These are phyloP conservation scores for Cephalopterus ornatus DNA, from an alignment of 2,113 vertebrate genomes.

Conservation along the genomic window DNA sequence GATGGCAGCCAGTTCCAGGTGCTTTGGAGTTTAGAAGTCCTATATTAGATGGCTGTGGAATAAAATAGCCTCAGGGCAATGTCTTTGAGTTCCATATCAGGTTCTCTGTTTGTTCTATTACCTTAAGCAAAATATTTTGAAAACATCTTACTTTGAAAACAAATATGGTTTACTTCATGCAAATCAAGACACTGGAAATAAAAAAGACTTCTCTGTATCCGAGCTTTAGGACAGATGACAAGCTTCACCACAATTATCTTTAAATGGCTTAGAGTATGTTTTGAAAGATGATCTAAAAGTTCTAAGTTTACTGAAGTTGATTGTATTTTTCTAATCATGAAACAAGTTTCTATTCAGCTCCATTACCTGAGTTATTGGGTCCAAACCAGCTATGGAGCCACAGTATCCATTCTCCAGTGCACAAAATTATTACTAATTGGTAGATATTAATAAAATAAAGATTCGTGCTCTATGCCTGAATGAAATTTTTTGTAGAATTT, in stretches of 20 bases:
- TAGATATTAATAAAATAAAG: background rate
- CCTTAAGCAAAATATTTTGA: slow-evolving; percentile 45
- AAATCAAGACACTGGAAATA: background rate
- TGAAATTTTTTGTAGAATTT: background rate
- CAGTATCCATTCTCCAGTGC: background rate
- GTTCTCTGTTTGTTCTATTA: slow-evolving; percentile 28
- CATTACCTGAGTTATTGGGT: background rate
- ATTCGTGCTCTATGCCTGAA: background rate
- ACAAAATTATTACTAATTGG: background rate
- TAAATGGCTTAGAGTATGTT: background rate
- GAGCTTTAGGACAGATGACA: background rate
- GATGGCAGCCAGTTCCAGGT: slow-evolving; percentile 37
- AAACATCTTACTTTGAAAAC: slow-evolving; percentile 10
- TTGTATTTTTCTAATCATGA: background rate
- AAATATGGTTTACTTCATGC: background rate
- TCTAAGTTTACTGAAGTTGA: background rate
- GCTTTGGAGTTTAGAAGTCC: background rate
- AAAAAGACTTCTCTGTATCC: background rate
- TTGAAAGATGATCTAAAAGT: background rate
- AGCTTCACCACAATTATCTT: background rate
- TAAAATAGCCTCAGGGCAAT: slow-evolving; percentile 32
- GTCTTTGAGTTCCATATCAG: background rate
- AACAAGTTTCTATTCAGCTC: background rate
- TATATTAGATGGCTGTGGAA: background rate
- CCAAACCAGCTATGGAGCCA: background rate